phyloP scores from a whole-genome alignment of 1,140 invertebrate genomes.

The Bacillus rossius region DNA sequence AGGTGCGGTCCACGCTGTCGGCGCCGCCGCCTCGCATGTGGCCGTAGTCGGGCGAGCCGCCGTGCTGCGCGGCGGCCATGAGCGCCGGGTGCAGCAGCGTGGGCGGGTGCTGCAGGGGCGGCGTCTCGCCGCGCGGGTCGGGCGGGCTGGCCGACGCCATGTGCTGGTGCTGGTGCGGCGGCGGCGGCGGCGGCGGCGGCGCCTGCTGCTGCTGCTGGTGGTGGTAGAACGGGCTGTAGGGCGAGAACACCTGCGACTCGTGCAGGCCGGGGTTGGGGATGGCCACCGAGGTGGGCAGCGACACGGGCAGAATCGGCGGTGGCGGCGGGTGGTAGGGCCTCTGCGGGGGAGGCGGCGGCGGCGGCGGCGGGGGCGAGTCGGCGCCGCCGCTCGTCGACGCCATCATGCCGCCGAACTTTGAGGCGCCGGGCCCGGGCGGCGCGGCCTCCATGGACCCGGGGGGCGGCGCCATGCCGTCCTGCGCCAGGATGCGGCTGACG shows the following conservation, averaged over 20 bases:
- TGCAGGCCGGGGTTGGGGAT: conserved; percentile 94
- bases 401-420: conserved; percentile 36
- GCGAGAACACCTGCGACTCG: conserved; percentile 90
- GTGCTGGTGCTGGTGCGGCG: conserved; percentile 27
- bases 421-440: conserved; percentile 13
- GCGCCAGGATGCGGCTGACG: conserved; percentile 77
- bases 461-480: conserved; percentile 60
- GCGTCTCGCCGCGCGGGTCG: conserved; percentile 28
- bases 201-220: conserved; percentile 46
- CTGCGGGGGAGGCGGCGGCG: conserved; percentile 56
- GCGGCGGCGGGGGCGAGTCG: conserved; percentile 48
- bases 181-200: conserved; percentile 30
- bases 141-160: conserved; percentile 27
- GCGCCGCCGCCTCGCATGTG: conserved; percentile 15
- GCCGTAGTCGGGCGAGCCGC: conserved; percentile 27
- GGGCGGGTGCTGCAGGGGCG: conserved; percentile 32
- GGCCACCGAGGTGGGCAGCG: conserved; percentile 87
- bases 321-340: conserved; percentile 55
- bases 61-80: conserved; percentile 41
- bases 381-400: conserved; percentile 16
- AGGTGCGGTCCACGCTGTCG: conserved; percentile 74
- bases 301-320: conserved; percentile 78
- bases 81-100: conserved; percentile 45
- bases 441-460: conserved; percentile 9
- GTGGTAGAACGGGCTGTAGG: conserved; percentile 79